A percentile compares a stretch with the other conserved stretches of the same genome.
phyloP scores from a whole-genome alignment of 2,113 vertebrate species.

The Rousettus leschenaultii region DNA sequence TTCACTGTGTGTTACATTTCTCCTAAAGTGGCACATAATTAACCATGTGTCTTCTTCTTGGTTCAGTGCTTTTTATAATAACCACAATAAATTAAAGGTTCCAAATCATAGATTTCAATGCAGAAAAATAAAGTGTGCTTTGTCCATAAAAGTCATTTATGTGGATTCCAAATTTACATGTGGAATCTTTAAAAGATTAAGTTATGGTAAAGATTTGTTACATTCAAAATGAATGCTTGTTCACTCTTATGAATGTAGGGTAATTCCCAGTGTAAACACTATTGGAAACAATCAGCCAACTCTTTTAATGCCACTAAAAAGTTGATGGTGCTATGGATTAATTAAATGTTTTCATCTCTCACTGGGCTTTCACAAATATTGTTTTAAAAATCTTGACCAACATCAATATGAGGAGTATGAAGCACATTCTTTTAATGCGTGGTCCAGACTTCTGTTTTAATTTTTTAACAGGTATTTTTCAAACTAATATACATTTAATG shows the following conservation, averaged over 20 bases:
- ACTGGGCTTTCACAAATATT: not conserved
- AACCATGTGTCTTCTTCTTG: not conserved
- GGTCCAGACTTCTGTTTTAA: not conserved
- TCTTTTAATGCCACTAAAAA: not conserved
- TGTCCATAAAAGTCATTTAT: not conserved
- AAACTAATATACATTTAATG: not conserved
- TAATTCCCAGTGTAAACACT: not conserved
- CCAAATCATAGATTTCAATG: not conserved
- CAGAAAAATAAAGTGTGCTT: not conserved
- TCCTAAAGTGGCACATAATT: slow-evolving; percentile 2
- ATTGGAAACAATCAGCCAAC: not conserved
- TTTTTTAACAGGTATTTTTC: slow-evolving; percentile 7
- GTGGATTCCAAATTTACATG: not conserved
- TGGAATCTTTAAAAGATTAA: not conserved
- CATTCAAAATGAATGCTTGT: not conserved
- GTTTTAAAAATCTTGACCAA: not conserved
- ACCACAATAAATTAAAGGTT: slow-evolving; percentile 7
- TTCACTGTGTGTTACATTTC: slow-evolving; percentile 1
- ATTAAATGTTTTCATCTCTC: not conserved
- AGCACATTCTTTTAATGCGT: not conserved
- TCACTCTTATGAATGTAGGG: not conserved
- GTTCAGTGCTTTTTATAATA: slow-evolving; percentile 31
- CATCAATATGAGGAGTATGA: not conserved
- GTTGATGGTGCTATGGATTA: not conserved
- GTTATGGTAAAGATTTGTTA: not conserved